A percentile compares a stretch with the other conserved stretches of the same genome.
Evolutionary conservation across 2,888 invertebrate species (phyloP).

Genomic region (Dryadula phaetusa): DNA sequence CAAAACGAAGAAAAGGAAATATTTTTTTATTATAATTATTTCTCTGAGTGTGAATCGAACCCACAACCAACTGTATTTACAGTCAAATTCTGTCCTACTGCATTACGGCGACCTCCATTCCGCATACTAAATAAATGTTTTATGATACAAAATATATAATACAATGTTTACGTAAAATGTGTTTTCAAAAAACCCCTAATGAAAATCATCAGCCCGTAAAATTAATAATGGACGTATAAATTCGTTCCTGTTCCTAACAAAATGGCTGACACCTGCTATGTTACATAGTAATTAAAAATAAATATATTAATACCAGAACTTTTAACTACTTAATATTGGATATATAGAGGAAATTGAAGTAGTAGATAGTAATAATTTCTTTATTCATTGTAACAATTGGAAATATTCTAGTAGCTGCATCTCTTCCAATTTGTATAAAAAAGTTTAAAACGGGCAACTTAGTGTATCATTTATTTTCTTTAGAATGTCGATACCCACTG

Average conservation of each 20-base stretch:
- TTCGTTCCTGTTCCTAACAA: constrained; percentile 51
- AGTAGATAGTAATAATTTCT: not conserved
- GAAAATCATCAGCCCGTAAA: constrained; percentile 54
- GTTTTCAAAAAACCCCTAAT: constrained; percentile 19
- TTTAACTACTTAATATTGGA: not conserved
- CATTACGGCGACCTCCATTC: too few relatives aligned
- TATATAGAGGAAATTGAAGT: not conserved
- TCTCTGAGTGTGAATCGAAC: too few relatives aligned
- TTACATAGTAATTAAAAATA: constrained; percentile 65
- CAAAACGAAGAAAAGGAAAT: too few relatives aligned
- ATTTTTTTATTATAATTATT: too few relatives aligned
- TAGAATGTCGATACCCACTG: too few relatives aligned
- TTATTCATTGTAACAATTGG: not conserved
- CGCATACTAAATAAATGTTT: too few relatives aligned
- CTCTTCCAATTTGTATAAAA: too few relatives aligned
- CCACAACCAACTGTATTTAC: too few relatives aligned
- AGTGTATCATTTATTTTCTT: too few relatives aligned
- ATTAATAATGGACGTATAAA: constrained; percentile 71
- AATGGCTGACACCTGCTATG: constrained; percentile 60
- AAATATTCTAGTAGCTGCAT: too few relatives aligned
- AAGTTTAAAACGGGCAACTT: too few relatives aligned
- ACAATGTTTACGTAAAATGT: not conserved
- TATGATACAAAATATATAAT: not conserved
- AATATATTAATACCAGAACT: constrained; percentile 48
- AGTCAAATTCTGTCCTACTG: too few relatives aligned